These are phyloP conservation scores for Cancer borealis DNA, from an alignment of 2,888 invertebrate genomes.

Conservation along the genomic window DNA sequence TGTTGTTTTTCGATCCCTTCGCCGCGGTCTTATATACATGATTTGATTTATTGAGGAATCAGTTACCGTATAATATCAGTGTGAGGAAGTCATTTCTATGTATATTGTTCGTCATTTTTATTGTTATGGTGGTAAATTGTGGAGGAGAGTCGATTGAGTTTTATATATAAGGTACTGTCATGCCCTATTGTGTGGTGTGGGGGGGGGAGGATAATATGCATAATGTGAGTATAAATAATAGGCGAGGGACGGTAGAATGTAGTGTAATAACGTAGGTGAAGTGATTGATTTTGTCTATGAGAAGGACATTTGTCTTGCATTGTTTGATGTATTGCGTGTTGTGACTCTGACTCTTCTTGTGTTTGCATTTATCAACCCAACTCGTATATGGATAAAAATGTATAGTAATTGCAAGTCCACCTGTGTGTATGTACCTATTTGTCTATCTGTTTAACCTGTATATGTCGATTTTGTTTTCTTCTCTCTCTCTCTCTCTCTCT, in stretches of 20 bases:
- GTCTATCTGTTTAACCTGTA: background rate
- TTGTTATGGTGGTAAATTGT: background rate
- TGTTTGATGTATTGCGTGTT: background rate
- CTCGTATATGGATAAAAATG: background rate
- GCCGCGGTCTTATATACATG: background rate
- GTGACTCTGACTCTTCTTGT: background rate
- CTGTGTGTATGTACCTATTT: background rate
- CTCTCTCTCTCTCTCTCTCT: slow-evolving; percentile 50
- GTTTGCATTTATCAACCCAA: background rate
- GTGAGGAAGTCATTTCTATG: background rate
- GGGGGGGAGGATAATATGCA: background rate
- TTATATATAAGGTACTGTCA: background rate
- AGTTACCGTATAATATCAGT: background rate
- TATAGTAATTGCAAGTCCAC: background rate
- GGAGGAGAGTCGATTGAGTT: background rate
- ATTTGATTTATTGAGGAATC: background rate
- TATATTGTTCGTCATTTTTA: background rate
- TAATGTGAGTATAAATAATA: slow-evolving; percentile 1
- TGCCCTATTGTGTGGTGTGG: background rate
- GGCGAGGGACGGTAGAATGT: background rate
- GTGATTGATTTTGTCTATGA: background rate
- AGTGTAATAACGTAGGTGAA: background rate
- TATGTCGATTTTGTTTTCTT: background rate
- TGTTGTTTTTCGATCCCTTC: background rate
- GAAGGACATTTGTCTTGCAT: background rate